Conservation (phyloP, 2,797 vertebrate species). For the Orestias chungarensis region DNA sequence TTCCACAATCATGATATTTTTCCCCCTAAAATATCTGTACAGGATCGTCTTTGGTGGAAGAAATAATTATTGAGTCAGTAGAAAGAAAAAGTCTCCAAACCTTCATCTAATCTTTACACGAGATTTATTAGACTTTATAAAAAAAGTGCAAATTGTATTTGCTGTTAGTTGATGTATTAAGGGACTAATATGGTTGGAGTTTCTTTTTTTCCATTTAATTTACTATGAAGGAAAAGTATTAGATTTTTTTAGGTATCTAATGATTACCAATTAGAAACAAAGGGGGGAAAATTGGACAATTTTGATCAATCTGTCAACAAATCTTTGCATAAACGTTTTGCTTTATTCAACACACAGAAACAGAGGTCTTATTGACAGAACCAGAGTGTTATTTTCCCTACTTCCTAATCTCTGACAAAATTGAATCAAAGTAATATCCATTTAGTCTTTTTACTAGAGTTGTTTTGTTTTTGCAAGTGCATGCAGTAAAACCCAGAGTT, state of each 20-base stretch:
- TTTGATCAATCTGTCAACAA: neutral
- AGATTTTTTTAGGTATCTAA: neutral
- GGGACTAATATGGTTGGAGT: neutral
- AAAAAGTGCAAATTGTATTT: neutral
- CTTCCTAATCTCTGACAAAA: neutral
- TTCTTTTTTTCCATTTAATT: neutral
- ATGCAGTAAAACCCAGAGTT: neutral
- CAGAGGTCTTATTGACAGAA: neutral
- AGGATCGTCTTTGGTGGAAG: neutral
- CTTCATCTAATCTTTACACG: neutral
- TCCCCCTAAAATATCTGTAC: no score
- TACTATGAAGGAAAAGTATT: neutral
- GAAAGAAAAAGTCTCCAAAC: neutral
- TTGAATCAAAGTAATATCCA: neutral
- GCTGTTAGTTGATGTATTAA: neutral
- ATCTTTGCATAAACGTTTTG: neutral
- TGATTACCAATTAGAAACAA: neutral
- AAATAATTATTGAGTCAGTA: neutral
- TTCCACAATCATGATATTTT: no score
- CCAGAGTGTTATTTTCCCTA: neutral
- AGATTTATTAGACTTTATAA: neutral
- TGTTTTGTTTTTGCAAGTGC: neutral
- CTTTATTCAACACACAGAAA: neutral
- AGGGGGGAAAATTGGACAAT: neutral
- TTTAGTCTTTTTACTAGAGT: neutral